These are phyloP conservation scores for Agrotis puta DNA, from an alignment of 2,888 invertebrate species.

Conservation along the genomic window DNA sequence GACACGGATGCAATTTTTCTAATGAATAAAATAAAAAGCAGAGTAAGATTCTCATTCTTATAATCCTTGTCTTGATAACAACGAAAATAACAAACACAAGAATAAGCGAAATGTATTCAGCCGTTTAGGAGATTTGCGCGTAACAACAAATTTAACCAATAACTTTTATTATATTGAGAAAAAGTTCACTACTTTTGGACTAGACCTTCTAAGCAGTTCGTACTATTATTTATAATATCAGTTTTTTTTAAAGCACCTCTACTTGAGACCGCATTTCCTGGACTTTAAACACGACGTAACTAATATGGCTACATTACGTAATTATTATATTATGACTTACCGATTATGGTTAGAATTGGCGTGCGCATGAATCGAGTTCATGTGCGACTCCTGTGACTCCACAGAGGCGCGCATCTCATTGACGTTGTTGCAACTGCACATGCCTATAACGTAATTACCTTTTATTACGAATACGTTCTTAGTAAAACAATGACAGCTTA, in stretches of 20 bases:
- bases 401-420: slow-evolving; percentile 82
- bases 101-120: too few species aligned
- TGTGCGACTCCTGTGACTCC: slow-evolving; percentile 85
- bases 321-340: slow-evolving; percentile 72
- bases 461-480: slow-evolving; percentile 21
- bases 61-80: too few species aligned
- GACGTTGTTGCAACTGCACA: slow-evolving; percentile 84
- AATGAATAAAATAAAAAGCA: too few species aligned
- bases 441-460: slow-evolving; percentile 78
- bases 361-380: slow-evolving; percentile 81
- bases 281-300: background rate
- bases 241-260: slow-evolving; percentile 1
- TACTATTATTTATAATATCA: background rate
- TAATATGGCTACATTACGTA: background rate
- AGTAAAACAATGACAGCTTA: slow-evolving; percentile 6
- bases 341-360: slow-evolving; percentile 86
- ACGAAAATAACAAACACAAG: too few species aligned
- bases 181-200: background rate
- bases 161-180: too few species aligned
- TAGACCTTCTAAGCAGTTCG: background rate
- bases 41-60: too few species aligned
- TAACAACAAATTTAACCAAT: too few species aligned
- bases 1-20: too few species aligned
- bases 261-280: background rate
- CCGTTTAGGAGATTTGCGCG: too few species aligned